Base-by-base conservation (phyloP, 2,888 invertebrate species). In the Sarcophaga carnaria region DNA sequence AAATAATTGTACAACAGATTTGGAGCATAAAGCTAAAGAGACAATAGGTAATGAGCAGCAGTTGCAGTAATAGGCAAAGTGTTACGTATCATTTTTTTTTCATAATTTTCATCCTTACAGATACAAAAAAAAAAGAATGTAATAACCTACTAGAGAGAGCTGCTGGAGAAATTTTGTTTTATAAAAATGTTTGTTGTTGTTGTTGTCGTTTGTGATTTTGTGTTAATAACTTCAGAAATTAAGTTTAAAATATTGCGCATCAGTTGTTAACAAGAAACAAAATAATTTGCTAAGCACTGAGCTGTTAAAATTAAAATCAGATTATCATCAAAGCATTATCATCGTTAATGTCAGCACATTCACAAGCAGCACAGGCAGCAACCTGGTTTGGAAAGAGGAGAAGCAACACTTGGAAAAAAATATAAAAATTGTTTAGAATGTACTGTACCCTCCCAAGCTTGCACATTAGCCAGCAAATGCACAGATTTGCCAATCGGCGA, bases 291-390 rank as follows among this genome's bases (percentile, higher is more conserved):
- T 47, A 25, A 85, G 78, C 77, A 63, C 63, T 74, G 86, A 76
- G 64, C 83, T 64, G 86, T 78, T 83, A 75, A 83, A 86, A 83
- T 80, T 75, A 78, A 83, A 83, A 83, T 87, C 75, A 75, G 70
- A 86, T 86, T 86, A 86, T 81, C 78, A 78, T 86, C 86, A 83
- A 83, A 86, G 86, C 54, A 80, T 64, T 86, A 83, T 74, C 72
- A 80, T 62, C 47, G 37, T 37, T 37, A 37, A 37, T 6, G 37
- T 37, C 37, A 37, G 37, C 37, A 6, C 6, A 37, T 37, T 37
- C 37, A 37, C 37, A 6, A 37, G 25, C 22, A 22, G 22, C 22
- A 22, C 1, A 22, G 22, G 22, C 6, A 37, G 37, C 37, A 37
- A 10, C 37, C 8, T 0, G 10, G 37, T 37, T 37, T 37, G 2